phyloP scores from a whole-genome alignment of 2,888 invertebrate species.

The Apotomis capreana region DNA sequence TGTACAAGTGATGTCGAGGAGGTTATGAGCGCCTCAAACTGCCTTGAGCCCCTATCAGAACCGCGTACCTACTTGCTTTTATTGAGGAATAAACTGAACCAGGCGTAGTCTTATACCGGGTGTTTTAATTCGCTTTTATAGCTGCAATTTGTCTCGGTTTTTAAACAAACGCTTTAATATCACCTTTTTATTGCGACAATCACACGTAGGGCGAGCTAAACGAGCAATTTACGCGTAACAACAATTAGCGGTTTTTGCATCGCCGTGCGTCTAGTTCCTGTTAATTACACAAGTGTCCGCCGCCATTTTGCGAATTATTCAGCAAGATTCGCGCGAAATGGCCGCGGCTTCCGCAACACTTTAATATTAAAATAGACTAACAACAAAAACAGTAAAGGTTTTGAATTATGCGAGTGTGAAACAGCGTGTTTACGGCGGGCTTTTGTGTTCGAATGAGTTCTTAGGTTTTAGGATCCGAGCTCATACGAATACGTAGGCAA shows the following conservation, averaged over 20 bases:
- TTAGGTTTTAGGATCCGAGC: slow-evolving; percentile 56
- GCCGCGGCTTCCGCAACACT: slow-evolving; percentile 59
- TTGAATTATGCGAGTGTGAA: slow-evolving; percentile 39
- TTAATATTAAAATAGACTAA: slow-evolving; percentile 63
- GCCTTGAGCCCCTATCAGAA: background rate
- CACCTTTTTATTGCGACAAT: slow-evolving; percentile 33
- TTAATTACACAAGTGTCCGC: slow-evolving; percentile 59
- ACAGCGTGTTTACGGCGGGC: slow-evolving; percentile 43
- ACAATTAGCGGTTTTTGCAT: slow-evolving; percentile 71
- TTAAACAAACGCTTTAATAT: slow-evolving; percentile 17
- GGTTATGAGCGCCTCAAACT: slow-evolving; percentile 3
- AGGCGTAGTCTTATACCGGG: slow-evolving; percentile 9
- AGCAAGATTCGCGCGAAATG: slow-evolving; percentile 75
- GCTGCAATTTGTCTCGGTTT: slow-evolving; percentile 31
- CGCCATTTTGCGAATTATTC: slow-evolving; percentile 77
- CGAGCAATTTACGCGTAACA: slow-evolving; percentile 55
- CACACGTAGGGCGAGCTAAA: slow-evolving; percentile 50
- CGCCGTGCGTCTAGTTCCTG: slow-evolving; percentile 57
- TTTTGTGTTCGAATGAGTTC: slow-evolving; percentile 47
- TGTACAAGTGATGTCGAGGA: slow-evolving; percentile 16
- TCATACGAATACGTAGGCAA: slow-evolving; percentile 57
- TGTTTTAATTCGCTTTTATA: slow-evolving; percentile 26
- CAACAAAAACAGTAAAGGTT: slow-evolving; percentile 44
- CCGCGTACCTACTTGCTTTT: background rate
- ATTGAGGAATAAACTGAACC: slow-evolving; percentile 15